These are phyloP conservation scores for Marcusenius ussheri DNA, from an alignment of 2,113 vertebrate genomes.

Conservation along the genomic window DNA sequence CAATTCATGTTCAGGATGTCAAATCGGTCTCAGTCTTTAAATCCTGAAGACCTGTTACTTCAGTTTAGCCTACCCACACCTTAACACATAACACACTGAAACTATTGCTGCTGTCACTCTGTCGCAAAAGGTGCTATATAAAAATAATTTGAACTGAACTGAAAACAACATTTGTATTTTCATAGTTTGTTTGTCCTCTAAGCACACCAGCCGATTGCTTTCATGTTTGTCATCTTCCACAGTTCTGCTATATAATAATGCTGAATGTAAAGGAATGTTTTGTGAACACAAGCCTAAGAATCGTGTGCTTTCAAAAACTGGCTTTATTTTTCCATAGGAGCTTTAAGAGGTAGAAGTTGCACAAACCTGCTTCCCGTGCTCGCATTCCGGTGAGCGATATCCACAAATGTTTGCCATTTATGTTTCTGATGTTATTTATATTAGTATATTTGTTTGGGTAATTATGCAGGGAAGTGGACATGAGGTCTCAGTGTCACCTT, in stretches of 20 bases:
- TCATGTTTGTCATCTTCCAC: background rate
- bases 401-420: background rate
- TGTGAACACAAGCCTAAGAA: background rate
- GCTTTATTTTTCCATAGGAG: background rate
- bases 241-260: background rate
- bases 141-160: background rate
- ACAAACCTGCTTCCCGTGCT: background rate
- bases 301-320: background rate
- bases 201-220: background rate
- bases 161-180: background rate
- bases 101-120: background rate
- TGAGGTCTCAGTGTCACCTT: background rate
- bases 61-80: background rate
- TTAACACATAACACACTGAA: background rate
- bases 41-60: background rate
- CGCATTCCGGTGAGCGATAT: background rate
- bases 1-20: background rate
- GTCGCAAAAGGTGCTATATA: background rate
- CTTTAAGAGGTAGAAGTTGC: background rate
- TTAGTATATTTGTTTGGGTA: background rate
- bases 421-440: background rate
- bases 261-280: background rate
- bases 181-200: background rate
- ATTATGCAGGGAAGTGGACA: background rate
- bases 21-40: background rate